A percentile compares a stretch with the other conserved stretches of the same genome.
Evolutionary conservation across 2,888 invertebrate genomes (phyloP).

Genomic region (Netelia virgata): DNA sequence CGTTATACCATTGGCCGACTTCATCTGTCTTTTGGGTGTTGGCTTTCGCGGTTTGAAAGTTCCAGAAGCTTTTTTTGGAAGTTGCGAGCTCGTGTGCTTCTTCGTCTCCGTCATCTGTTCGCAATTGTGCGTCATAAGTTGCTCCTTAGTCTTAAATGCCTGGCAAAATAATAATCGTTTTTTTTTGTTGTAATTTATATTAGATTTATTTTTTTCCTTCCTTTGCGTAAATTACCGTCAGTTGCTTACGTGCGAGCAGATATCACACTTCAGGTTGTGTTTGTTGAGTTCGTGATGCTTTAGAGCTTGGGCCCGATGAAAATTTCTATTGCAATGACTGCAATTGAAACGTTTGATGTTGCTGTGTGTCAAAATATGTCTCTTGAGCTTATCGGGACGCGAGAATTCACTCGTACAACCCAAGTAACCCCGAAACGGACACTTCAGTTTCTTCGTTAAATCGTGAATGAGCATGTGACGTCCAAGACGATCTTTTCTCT

Average conservation of each 20-base stretch:
- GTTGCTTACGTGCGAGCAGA: slow-evolving; percentile 81
- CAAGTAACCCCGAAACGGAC: slow-evolving; percentile 88
- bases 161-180: slow-evolving; percentile 64
- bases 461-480: slow-evolving; percentile 89
- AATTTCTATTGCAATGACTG: slow-evolving; percentile 81
- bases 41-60: slow-evolving; percentile 82
- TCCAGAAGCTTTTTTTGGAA: slow-evolving; percentile 82
- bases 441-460: slow-evolving; percentile 87
- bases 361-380: slow-evolving; percentile 88
- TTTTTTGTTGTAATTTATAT: not conserved
- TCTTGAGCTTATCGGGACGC: slow-evolving; percentile 88
- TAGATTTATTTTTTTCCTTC: not conserved
- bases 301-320: slow-evolving; percentile 82
- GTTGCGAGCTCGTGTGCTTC: slow-evolving; percentile 79
- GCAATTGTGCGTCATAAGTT: slow-evolving; percentile 81
- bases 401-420: slow-evolving; percentile 89
- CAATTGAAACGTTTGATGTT: slow-evolving; percentile 83
- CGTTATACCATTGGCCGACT: slow-evolving; percentile 71
- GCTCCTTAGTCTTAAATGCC: slow-evolving; percentile 82
- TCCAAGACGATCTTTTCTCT: slow-evolving; percentile 88
- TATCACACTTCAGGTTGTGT: slow-evolving; percentile 82
- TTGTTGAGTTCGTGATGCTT: slow-evolving; percentile 83
- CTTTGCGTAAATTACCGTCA: not conserved
- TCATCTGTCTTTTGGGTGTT: slow-evolving; percentile 81
- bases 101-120: slow-evolving; percentile 78